Conservation (phyloP, 2,797 vertebrate genomes). For the Esox lucius region DNA sequence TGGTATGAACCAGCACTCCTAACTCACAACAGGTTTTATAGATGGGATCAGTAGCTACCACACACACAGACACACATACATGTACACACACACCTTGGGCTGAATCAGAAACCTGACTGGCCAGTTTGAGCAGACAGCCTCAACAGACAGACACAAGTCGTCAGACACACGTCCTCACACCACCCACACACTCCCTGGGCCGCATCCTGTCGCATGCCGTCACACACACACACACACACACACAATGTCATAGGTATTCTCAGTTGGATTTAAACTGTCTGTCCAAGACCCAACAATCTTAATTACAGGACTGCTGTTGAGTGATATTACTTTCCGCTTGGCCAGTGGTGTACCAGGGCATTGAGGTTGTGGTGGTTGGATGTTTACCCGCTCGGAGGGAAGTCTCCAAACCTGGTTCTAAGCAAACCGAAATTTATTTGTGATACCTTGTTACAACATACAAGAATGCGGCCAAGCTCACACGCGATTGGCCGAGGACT, state of each 20-base stretch:
- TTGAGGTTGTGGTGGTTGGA: too few relatives aligned
- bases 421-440: too few relatives aligned
- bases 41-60: constrained; percentile 33
- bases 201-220: neutral
- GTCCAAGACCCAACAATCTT: constrained; percentile 15
- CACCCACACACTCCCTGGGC: neutral
- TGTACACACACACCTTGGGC: constrained; percentile 18
- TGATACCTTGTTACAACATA: neutral
- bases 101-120: constrained; percentile 49
- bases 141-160: neutral
- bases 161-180: neutral
- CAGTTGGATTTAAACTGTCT: constrained; percentile 3
- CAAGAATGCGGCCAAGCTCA: neutral
- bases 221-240: neutral
- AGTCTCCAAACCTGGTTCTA: too few relatives aligned
- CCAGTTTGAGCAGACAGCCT: constrained; percentile 39
- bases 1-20: constrained; percentile 39
- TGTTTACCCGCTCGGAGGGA: too few relatives aligned
- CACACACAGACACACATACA: constrained; percentile 3
- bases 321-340: too few relatives aligned
- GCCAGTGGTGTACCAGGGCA: too few relatives aligned
- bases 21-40: neutral
- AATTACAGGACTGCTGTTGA: too few relatives aligned
- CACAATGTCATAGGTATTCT: neutral
- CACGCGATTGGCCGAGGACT: too few relatives aligned